phyloP scores from a whole-genome alignment of 2,888 invertebrate genomes.

The Conomelus anceps region DNA sequence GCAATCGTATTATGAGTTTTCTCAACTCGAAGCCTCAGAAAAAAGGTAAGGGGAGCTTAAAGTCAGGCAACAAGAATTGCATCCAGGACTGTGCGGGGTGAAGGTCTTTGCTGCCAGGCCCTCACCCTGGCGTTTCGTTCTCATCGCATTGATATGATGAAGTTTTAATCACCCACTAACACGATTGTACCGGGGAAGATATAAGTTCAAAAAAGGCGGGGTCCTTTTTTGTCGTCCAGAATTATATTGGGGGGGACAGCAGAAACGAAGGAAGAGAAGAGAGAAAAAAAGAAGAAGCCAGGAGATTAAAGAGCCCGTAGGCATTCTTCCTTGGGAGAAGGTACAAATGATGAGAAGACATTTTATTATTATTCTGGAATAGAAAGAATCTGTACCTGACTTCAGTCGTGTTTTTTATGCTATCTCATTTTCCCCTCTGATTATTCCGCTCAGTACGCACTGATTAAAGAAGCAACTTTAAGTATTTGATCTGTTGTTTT shows the following conservation, averaged over 20 bases:
- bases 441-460: not conserved
- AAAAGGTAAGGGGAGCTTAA: not conserved
- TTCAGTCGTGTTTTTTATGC: not conserved
- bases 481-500: not conserved
- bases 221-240: not conserved
- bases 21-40: not conserved
- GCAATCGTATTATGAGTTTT: not conserved
- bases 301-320: not conserved
- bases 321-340: not conserved
- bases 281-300: not conserved
- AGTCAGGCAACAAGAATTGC: not conserved
- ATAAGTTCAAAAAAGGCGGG: not conserved
- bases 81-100: not conserved
- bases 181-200: conserved; percentile 19
- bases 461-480: not conserved
- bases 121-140: too few relatives aligned
- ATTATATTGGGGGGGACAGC: not conserved
- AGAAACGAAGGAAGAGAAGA: not conserved
- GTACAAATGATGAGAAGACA: not conserved
- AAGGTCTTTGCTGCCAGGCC: not conserved
- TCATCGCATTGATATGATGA: conserved; percentile 23
- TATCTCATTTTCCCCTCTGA: not conserved
- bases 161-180: conserved; percentile 27
- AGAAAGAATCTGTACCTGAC: not conserved
- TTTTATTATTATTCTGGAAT: not conserved